A percentile compares a stretch with the other conserved stretches of the same genome.
Conservation (phyloP, 2,797 vertebrate genomes). For the Cossypha niveicapilla region DNA sequence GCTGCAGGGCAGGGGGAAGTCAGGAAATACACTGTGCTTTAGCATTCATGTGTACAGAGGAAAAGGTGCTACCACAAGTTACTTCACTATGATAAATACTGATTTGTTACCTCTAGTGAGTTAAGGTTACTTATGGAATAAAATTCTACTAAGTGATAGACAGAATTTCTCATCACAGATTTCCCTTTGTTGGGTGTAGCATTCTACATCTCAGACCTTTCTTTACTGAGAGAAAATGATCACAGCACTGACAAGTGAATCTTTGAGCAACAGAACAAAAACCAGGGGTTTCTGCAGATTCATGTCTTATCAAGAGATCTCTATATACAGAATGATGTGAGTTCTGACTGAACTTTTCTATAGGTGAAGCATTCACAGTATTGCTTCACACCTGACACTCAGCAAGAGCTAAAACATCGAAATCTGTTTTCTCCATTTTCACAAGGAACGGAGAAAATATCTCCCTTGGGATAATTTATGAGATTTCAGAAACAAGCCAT, state of each 20-base stretch:
- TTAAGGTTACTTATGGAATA: not conserved
- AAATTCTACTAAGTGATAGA: not conserved
- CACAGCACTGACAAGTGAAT: not conserved
- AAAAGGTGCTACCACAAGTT: not conserved
- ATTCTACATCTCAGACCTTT: not conserved
- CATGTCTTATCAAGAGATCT: not conserved
- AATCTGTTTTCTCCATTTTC: not conserved
- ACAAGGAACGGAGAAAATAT: not conserved
- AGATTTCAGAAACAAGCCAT: not conserved
- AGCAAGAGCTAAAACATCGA: not conserved
- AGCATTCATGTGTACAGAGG: not conserved
- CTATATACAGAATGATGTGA: accelerated
- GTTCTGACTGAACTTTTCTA: not conserved
- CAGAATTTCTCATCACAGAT: not conserved
- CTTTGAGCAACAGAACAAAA: not conserved
- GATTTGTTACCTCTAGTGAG: not conserved
- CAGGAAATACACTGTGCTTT: not conserved
- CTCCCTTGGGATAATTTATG: not conserved
- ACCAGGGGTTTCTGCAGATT: not conserved
- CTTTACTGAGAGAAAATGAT: not conserved
- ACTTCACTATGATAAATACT: not conserved
- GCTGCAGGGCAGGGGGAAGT: not conserved
- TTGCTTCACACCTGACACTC: not conserved
- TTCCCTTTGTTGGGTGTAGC: not conserved
- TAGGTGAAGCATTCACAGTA: not conserved